Evolutionary conservation across 2,888 invertebrate species (phyloP).

Genomic region (Lymantria monacha): DNA sequence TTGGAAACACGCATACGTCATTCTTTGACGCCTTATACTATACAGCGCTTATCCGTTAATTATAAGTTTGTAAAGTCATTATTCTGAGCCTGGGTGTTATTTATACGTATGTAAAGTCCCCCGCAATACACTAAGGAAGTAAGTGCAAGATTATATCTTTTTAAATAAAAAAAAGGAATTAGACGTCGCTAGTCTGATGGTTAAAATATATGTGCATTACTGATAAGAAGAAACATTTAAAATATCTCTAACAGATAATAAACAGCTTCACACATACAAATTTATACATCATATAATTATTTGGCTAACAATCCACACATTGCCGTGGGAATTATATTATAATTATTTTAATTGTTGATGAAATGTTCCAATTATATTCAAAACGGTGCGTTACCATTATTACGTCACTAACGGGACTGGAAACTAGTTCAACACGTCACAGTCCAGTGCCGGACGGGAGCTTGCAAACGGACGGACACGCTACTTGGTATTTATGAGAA

Average conservation of each 20-base stretch:
- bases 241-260: neutral
- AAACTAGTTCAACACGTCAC: conserved; percentile 17
- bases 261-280: neutral
- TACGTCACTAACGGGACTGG: conserved; percentile 31
- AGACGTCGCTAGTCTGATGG: too few species aligned
- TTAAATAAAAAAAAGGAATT: too few species aligned
- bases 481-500: neutral
- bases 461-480: conserved; percentile 1
- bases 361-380: conserved; percentile 12
- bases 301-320: conserved; percentile 5
- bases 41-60: too few species aligned
- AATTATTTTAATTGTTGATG: conserved; percentile 6
- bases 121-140: too few species aligned
- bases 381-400: conserved; percentile 26
- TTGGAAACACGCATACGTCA: too few species aligned
- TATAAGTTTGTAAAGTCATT: too few species aligned
- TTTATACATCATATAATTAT: conserved; percentile 2
- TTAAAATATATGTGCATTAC: too few species aligned
- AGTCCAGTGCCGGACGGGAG: neutral
- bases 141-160: too few species aligned
- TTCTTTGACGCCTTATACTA: too few species aligned
- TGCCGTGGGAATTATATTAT: conserved; percentile 7
- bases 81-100: too few species aligned
- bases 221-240: neutral
- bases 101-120: too few species aligned